phyloP scores from a whole-genome alignment of 53 echinoderm and acorn worm genomes.

The Henricia sp. region DNA sequence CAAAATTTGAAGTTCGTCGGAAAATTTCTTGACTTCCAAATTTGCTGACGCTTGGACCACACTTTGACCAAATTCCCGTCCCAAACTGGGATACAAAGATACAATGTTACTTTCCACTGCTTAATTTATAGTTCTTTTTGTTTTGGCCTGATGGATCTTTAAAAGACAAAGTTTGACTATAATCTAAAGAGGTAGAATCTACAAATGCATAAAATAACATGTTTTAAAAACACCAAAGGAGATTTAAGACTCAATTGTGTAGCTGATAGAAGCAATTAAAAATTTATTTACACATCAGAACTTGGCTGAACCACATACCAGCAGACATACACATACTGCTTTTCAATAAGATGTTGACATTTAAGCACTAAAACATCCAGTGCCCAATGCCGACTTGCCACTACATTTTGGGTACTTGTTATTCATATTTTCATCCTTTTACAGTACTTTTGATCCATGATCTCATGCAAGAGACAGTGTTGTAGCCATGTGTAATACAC shows the following conservation, averaged over 20 bases:
- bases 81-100: too few relatives aligned
- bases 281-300: constrained; percentile 77
- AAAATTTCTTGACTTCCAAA: too few relatives aligned
- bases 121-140: too few relatives aligned
- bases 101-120: too few relatives aligned
- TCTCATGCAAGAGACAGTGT: too few relatives aligned
- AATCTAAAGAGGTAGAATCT: too few relatives aligned
- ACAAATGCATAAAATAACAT: too few relatives aligned
- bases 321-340: constrained; percentile 55
- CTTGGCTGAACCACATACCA: constrained; percentile 58
- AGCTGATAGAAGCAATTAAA: constrained; percentile 78
- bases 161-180: too few relatives aligned
- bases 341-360: constrained; percentile 35
- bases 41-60: too few relatives aligned
- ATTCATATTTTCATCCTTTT: constrained; percentile 33
- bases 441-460: constrained; percentile 4
- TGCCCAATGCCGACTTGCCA: constrained; percentile 47
- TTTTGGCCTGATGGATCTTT: too few relatives aligned
- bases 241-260: background rate
- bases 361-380: constrained; percentile 46
- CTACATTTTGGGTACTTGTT: constrained; percentile 40
- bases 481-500: background rate
- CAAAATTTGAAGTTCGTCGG: too few relatives aligned
- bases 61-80: too few relatives aligned
- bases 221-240: background rate